Percentiles rank a stretch among this genome's conserved stretches.
These are phyloP conservation scores for Andrena marginata DNA, from an alignment of 2,888 invertebrate genomes.

Conservation along the genomic window DNA sequence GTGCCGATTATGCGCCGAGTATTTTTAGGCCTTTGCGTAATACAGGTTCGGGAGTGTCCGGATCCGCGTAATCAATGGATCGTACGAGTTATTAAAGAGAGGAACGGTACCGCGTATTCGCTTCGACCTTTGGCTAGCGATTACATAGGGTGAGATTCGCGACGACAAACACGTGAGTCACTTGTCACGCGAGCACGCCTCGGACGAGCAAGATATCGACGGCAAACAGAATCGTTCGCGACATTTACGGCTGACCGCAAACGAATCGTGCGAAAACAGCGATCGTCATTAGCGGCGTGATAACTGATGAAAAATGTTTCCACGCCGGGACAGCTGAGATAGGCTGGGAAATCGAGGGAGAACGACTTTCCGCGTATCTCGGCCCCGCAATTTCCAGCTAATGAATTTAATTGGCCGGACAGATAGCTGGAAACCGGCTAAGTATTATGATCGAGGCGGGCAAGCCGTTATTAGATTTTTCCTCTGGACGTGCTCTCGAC, in stretches of 20 bases:
- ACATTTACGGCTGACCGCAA: background rate
- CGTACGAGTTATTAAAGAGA: background rate
- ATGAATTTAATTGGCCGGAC: slow-evolving; percentile 63
- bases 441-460: slow-evolving; percentile 29
- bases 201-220: background rate
- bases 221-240: background rate
- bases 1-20: slow-evolving; percentile 36
- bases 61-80: background rate
- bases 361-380: slow-evolving; percentile 29
- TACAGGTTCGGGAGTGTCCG: background rate
- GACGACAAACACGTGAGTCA: background rate
- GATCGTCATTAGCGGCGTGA: slow-evolving; percentile 37
- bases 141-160: background rate
- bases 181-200: background rate
- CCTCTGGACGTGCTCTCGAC: slow-evolving; percentile 5
- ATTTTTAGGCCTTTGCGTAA: slow-evolving; percentile 47
- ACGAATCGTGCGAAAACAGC: slow-evolving; percentile 1
- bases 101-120: background rate
- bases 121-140: background rate
- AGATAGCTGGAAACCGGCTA: slow-evolving; percentile 47
- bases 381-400: slow-evolving; percentile 46
- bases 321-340: background rate
- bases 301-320: slow-evolving; percentile 8
- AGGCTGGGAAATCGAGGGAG: slow-evolving; percentile 14
- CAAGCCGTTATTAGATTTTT: slow-evolving; percentile 51